Percentiles rank a stretch among this genome's conserved stretches.
phyloP scores from a whole-genome alignment of 2,888 invertebrate genomes.

The Anodontia alba region DNA sequence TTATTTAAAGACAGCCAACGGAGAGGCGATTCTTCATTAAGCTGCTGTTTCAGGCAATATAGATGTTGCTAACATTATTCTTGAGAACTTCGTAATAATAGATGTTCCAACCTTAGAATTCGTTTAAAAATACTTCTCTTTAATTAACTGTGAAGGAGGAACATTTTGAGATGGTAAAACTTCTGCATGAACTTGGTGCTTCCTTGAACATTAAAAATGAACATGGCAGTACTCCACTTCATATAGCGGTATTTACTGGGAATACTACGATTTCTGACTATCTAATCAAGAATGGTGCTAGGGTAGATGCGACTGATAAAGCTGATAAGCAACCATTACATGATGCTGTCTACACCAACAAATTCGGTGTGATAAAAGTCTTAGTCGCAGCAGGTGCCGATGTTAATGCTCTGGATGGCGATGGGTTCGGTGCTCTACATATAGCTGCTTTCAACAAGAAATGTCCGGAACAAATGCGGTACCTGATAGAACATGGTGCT shows the following conservation, averaged over 20 bases:
- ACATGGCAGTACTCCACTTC: not conserved
- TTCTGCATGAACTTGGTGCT: not conserved
- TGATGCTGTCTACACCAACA: constrained; percentile 1
- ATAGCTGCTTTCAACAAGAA: constrained; percentile 12
- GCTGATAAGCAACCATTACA: constrained; percentile 15
- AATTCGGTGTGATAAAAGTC: not conserved
- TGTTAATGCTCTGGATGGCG: constrained; percentile 3
- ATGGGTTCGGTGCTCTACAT: constrained; percentile 14
- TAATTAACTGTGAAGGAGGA: not conserved
- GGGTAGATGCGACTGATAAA: constrained; percentile 2
- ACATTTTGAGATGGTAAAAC: not conserved
- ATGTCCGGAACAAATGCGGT: constrained; percentile 7
- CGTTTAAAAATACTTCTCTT: not conserved
- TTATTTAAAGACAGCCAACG: not conserved
- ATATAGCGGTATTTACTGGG: not conserved
- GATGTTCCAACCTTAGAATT: not conserved
- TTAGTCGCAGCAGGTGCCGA: constrained; percentile 15
- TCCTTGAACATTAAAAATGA: constrained; percentile 16
- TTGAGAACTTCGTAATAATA: not conserved
- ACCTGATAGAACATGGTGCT: constrained; percentile 3
- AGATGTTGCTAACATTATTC: not conserved
- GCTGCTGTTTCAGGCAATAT: not conserved
- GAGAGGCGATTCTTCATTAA: not conserved
- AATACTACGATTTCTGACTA: not conserved
- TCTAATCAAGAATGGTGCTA: not conserved